A percentile compares a stretch with the other conserved stretches of the same genome.
phyloP scores from a whole-genome alignment of 1,140 invertebrate species.

The Hypothenemus hampei region DNA sequence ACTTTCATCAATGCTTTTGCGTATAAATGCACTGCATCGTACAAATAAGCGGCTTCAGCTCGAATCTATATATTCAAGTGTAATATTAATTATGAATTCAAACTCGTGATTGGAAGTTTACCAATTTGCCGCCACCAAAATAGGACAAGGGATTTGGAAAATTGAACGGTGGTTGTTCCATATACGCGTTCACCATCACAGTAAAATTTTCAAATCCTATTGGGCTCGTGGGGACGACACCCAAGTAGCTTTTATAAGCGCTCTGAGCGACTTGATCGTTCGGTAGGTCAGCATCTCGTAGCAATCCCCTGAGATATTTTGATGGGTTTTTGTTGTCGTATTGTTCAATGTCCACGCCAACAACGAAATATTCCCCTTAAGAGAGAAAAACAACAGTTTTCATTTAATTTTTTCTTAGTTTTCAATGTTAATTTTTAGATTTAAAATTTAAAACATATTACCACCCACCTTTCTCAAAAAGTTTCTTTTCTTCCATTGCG shows the following conservation, averaged over 20 bases:
- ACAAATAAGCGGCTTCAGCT: constrained; percentile 86
- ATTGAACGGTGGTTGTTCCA: constrained; percentile 77
- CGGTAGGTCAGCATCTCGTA: constrained; percentile 55
- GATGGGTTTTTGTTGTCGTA: constrained; percentile 70
- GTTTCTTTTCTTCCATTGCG: constrained; percentile 73
- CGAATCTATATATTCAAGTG: constrained; percentile 59
- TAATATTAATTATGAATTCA: constrained; percentile 1
- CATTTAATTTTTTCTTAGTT: no score
- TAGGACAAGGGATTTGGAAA: constrained; percentile 71
- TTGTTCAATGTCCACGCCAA: constrained; percentile 85
- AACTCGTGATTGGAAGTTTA: no score
- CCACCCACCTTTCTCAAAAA: constrained; percentile 68
- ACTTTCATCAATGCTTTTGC: constrained; percentile 66
- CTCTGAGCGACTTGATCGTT: constrained; percentile 48
- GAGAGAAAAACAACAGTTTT: neutral
- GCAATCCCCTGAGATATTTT: constrained; percentile 69
- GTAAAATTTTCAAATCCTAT: constrained; percentile 71
- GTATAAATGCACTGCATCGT: constrained; percentile 84
- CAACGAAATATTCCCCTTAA: constrained; percentile 81
- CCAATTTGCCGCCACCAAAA: constrained; percentile 67
- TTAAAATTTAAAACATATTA: neutral
- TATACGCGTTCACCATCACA: constrained; percentile 68
- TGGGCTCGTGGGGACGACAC: constrained; percentile 65
- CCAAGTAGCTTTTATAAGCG: constrained; percentile 70
- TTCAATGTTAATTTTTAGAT: neutral